Base-by-base conservation (phyloP, 2,888 invertebrate genomes). In the Drosophila ustulata region DNA sequence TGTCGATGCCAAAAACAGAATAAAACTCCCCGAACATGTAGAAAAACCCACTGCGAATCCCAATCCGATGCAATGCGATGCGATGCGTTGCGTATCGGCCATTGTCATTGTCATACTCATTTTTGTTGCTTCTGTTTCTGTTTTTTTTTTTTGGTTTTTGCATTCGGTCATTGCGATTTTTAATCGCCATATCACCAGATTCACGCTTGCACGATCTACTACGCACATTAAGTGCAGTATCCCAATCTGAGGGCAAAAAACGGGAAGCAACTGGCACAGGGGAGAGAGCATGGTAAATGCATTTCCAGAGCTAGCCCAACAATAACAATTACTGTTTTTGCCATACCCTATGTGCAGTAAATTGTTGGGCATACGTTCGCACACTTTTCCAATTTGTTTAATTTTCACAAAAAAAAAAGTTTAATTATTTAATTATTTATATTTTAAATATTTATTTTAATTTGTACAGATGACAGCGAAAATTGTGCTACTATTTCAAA, bases 121-220 rank as follows among this genome's bases (percentile, higher is more conserved):
- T 61, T 26, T 39, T 11, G 13, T 37, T 18, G 50, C 18, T 18
- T 18, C 18, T 18, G 18, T 18, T 18, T 18, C 18, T 18, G 18
- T 18, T 18, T 18, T 53, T 66, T 41, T 50, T 55, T 39, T 47
- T 52, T 46, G 4, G 1, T 18, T 41, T 13, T 39, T 67, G 68
- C 62, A 65, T 45, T 80, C 73, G 66, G 58, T 58, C 66, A 81
- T 59, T 77, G 82, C 77, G 71, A 83, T 85, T 88, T 88, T 86
- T 88, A 88, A 88, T 84, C 83, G 86, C 78, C 80, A 78, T 83
- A 83, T 83, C 83, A 75, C 82, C 88, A 83, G 83, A 85, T 83
- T 83, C 80, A 88, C 83, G 88, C 83, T 82, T 83, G 78, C 88
- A 69, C 88, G 88, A 84, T 82, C 82, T 88, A 87, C 82, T 84